Conservation (phyloP, 2,888 invertebrate genomes). For the Drosophila formosana region DNA sequence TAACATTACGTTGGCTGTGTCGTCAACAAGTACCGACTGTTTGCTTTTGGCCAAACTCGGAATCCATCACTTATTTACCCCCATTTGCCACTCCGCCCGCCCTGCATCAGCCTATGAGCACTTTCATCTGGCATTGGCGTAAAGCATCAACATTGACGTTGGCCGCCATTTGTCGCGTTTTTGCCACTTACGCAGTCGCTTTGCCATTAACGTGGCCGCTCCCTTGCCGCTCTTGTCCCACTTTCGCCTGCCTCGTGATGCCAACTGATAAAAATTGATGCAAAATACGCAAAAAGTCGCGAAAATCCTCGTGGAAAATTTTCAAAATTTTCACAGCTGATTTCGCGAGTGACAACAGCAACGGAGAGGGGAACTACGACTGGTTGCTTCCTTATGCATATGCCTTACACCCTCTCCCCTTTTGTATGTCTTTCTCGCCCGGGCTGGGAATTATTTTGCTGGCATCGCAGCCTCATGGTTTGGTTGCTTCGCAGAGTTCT, state of each 20-base stretch:
- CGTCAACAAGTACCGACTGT: constrained; percentile 35
- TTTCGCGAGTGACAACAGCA: constrained; percentile 75
- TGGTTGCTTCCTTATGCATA: constrained; percentile 77
- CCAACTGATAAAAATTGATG: constrained; percentile 82
- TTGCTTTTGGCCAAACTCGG: constrained; percentile 25
- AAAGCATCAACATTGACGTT: constrained; percentile 41
- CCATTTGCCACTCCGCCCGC: constrained; percentile 1
- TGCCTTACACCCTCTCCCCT: constrained; percentile 60
- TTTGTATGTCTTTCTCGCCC: background rate
- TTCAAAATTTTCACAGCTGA: constrained; percentile 85
- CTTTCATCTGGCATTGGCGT: constrained; percentile 40
- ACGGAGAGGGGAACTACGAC: constrained; percentile 32
- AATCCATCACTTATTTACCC: constrained; percentile 37
- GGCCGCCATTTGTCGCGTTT: constrained; percentile 60
- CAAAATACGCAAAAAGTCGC: constrained; percentile 83
- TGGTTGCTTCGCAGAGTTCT: constrained; percentile 39
- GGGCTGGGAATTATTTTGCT: constrained; percentile 30
- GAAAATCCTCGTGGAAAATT: constrained; percentile 86
- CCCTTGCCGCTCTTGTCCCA: constrained; percentile 23
- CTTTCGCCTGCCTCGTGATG: constrained; percentile 39
- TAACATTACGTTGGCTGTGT: constrained; percentile 8
- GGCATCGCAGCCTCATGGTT: constrained; percentile 37
- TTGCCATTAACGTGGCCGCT: constrained; percentile 62
- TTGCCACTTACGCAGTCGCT: constrained; percentile 71
- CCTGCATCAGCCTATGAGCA: constrained; percentile 42